Base-by-base conservation (phyloP, 1,140 invertebrate genomes). In the Bombus confusus region DNA sequence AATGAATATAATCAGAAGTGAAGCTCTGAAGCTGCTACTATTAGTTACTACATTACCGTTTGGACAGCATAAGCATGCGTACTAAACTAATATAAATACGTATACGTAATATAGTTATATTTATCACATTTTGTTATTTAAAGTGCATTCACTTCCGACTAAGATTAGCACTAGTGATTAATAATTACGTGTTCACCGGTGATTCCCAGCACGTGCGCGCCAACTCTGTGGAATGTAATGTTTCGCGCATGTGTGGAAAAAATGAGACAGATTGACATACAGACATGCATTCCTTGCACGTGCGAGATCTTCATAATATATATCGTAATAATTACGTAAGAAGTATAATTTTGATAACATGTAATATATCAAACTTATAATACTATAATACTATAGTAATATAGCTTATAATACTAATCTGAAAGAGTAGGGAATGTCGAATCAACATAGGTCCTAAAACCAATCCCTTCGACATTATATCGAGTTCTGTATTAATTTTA, bases 121-220 rank as follows among this genome's bases (percentile, higher is more conserved):
- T 69, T 31, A 28, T 69, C 18, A 18, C 12, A 25, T 57, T 68
- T 68, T 28, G 10, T 22, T 37, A 39, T 68, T 83, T 68, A 76
- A 47, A 68, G 59, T 77, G 62, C 81, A 68, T 83, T 69, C 66
- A 81, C 64, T 31, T 31, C n/a, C 28, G 34, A 76, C 73, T 80
- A 74, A 77, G 85, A 80, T 85, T 88, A 85, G 47, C 18, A 25
- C 8, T 39, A 52, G 62, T 68, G 43, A 31, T 37, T 80, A 78
- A 68, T 74, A 57, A 88, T 87, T 84, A 59, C 31, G 13, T 13
- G 62, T 69, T 15, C 47, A 1, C 47, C 25, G 62, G 22, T 57
- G 52, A 73, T 75, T 75, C 73, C 74, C 57, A 59, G 43, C 68
- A 43, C 74, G 59, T 37, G 31, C 62, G 78, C 41, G 62, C 57